These are phyloP conservation scores for Neostethus bicornis DNA, from an alignment of 2,797 vertebrate genomes.

Conservation along the genomic window DNA sequence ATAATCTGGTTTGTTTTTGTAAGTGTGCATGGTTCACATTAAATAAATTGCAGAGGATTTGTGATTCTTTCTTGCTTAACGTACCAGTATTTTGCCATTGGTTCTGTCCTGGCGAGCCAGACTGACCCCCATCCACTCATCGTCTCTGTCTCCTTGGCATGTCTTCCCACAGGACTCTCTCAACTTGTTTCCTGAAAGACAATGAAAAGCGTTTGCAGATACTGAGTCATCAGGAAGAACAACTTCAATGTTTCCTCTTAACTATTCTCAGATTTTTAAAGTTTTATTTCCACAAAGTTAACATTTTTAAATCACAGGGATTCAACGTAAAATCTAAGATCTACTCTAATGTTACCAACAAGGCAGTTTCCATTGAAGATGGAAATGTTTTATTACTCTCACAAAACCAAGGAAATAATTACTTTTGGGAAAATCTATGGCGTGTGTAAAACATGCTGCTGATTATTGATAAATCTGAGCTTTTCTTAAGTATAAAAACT, in stretches of 20 bases:
- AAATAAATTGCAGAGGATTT: slow-evolving; percentile 32
- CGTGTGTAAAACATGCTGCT: background rate
- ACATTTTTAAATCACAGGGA: slow-evolving; percentile 10
- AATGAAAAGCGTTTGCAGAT: slow-evolving; percentile 54
- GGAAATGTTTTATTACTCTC: background rate
- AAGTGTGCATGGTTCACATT: slow-evolving; percentile 49
- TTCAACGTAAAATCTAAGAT: background rate
- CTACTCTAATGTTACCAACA: background rate
- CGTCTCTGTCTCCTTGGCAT: slow-evolving; percentile 90
- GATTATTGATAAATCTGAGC: background rate
- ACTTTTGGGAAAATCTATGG: background rate
- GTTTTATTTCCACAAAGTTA: slow-evolving; percentile 6
- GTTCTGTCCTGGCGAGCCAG: slow-evolving; percentile 89
- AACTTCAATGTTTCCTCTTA: slow-evolving; percentile 10
- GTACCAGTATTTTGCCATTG: slow-evolving; percentile 91
- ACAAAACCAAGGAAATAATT: too few relatives aligned
- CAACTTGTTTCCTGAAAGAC: slow-evolving; percentile 85
- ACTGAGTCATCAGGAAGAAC: slow-evolving; percentile 44
- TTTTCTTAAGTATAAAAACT: background rate
- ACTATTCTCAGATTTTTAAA: slow-evolving; percentile 26
- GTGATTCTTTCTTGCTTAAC: slow-evolving; percentile 42
- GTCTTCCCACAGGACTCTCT: slow-evolving; percentile 93
- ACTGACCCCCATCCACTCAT: slow-evolving; percentile 99
- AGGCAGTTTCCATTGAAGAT: background rate
- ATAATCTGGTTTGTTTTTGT: slow-evolving; percentile 53